phyloP scores from a whole-genome alignment of 1,140 invertebrate species.

The Holcopasites calliopsidis region DNA sequence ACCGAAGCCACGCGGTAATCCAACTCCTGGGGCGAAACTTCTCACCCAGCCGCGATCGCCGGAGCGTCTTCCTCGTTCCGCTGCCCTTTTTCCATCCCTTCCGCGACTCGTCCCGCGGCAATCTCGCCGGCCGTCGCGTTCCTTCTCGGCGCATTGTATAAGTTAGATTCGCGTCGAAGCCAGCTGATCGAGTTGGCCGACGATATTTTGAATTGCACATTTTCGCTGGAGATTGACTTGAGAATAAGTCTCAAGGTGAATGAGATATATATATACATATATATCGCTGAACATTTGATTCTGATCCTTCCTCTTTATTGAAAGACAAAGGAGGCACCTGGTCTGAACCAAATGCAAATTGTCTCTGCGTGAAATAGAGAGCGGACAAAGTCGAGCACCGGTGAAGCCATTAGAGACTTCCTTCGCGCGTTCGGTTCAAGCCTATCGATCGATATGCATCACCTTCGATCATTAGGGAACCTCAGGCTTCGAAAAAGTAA shows the following conservation, averaged over 20 bases:
- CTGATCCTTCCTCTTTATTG: no score
- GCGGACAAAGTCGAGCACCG: constrained; percentile 39
- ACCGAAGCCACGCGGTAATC: constrained; percentile 70
- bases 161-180: constrained; percentile 8
- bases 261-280: no score
- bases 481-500: constrained; percentile 62
- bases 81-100: not conserved
- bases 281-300: no score
- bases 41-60: constrained; percentile 45
- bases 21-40: constrained; percentile 62
- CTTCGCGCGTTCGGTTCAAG: constrained; percentile 41
- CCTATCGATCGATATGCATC: constrained; percentile 59
- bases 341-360: constrained; percentile 37
- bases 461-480: constrained; percentile 56
- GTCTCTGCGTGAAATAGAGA: constrained; percentile 4
- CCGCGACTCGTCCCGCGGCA: not conserved
- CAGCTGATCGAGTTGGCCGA: not conserved
- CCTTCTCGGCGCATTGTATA: not conserved
- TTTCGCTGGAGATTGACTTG: no score
- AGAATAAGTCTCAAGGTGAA: no score
- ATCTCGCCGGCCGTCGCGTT: not conserved
- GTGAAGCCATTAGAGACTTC: constrained; percentile 53
- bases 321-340: constrained; percentile 23
- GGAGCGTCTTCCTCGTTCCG: constrained; percentile 51
- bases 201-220: not conserved